These are phyloP conservation scores for Lacanobia oleracea DNA, from an alignment of 2,888 invertebrate genomes.

Conservation along the genomic window DNA sequence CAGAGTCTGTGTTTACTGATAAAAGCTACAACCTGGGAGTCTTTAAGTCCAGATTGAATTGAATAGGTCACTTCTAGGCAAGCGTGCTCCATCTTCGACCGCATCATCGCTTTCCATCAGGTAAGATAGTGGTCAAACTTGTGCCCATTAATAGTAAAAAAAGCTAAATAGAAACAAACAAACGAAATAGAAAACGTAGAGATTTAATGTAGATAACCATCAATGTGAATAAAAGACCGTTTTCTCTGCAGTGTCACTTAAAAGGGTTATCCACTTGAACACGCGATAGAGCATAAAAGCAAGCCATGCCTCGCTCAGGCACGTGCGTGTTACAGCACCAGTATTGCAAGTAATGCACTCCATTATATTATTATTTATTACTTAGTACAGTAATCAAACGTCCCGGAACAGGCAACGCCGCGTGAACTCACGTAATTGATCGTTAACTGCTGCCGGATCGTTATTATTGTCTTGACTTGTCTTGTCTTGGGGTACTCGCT, in stretches of 20 bases:
- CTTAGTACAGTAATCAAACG: slow-evolving; percentile 41
- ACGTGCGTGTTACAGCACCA: slow-evolving; percentile 41
- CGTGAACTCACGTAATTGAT: slow-evolving; percentile 42
- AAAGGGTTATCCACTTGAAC: slow-evolving; percentile 17
- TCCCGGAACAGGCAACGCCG: slow-evolving; percentile 10
- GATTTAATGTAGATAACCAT: background rate
- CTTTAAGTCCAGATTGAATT: no score
- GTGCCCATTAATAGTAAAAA: no score
- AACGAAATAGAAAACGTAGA: background rate
- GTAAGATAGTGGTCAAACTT: no score
- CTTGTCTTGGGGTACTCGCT: slow-evolving; percentile 18
- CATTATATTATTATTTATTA: slow-evolving; percentile 56
- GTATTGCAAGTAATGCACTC: slow-evolving; percentile 56
- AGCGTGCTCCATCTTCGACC: no score
- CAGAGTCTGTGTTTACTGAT: no score
- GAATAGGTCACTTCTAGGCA: no score
- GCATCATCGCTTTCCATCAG: no score
- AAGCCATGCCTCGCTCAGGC: slow-evolving; percentile 8
- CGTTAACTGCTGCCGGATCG: slow-evolving; percentile 37
- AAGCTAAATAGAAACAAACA: no score
- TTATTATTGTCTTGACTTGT: slow-evolving; percentile 38
- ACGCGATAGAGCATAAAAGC: slow-evolving; percentile 48
- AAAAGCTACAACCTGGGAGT: no score
- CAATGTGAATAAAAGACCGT: background rate
- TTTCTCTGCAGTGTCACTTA: slow-evolving; percentile 6